phyloP scores from a whole-genome alignment of 2,113 vertebrate species.

The Cyanocitta stelleri region DNA sequence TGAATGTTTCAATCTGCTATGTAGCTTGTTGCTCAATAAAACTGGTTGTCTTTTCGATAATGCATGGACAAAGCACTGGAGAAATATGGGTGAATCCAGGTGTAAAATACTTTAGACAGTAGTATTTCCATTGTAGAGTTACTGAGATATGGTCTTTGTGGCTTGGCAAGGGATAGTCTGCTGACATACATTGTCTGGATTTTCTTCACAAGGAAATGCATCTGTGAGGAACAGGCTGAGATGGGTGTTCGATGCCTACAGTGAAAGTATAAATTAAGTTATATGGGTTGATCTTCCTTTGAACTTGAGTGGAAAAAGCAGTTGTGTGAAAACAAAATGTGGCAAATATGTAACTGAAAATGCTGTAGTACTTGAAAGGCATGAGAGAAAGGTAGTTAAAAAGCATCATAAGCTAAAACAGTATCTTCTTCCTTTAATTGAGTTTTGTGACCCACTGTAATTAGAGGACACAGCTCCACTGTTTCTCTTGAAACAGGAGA shows the following conservation, averaged over 20 bases:
- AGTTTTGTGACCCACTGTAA: neutral
- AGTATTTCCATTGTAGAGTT: neutral
- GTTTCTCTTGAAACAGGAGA: neutral
- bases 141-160: neutral
- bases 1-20: rapidly evolving
- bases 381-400: neutral
- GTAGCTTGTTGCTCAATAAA: neutral
- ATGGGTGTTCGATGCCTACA: neutral
- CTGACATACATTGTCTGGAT: neutral
- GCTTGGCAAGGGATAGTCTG: neutral
- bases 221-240: neutral
- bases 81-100: neutral
- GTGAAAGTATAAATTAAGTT: neutral
- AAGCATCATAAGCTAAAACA: neutral
- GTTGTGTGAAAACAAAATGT: neutral
- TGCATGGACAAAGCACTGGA: neutral
- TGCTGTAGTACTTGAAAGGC: neutral
- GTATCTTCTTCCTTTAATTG: neutral
- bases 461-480: neutral
- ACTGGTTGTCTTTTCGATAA: neutral
- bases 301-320: neutral
- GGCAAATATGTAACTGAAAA: neutral
- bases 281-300: neutral
- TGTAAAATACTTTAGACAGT: neutral
- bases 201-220: neutral